Percentiles rank a stretch among this genome's conserved stretches.
These are phyloP conservation scores for Tenthredo notha DNA, from an alignment of 2,888 invertebrate genomes.

Conservation along the genomic window DNA sequence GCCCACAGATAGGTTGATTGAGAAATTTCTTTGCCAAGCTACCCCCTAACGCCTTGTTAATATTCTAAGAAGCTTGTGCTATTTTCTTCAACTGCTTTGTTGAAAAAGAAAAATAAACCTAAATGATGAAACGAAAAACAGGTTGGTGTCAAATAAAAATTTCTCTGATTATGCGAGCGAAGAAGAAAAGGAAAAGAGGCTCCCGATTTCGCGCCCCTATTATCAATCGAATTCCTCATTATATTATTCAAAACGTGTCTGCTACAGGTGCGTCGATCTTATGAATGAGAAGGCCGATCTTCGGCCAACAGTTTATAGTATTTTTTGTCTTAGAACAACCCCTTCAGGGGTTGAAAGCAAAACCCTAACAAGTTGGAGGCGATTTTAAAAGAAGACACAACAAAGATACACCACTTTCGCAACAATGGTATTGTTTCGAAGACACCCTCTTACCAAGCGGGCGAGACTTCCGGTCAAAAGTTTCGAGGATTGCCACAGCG, in stretches of 20 bases:
- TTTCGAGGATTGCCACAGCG: conserved; percentile 20
- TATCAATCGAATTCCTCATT: conserved; percentile 54
- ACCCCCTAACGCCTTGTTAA: background rate
- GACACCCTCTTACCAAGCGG: background rate
- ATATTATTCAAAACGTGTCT: conserved; percentile 10
- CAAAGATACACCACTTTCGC: conserved; percentile 48
- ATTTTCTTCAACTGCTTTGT: background rate
- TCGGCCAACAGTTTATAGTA: conserved; percentile 2
- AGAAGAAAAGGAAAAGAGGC: conserved; percentile 59
- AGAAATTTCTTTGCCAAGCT: background rate
- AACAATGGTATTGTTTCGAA: conserved; percentile 45
- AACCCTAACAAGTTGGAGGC: background rate
- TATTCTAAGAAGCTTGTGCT: background rate
- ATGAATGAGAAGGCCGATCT: conserved; percentile 1
- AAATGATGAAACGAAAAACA: background rate
- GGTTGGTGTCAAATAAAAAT: background rate
- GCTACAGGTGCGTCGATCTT: background rate
- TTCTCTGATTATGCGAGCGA: background rate
- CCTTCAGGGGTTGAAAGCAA: conserved; percentile 27
- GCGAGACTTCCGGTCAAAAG: conserved; percentile 39
- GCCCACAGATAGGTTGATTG: background rate
- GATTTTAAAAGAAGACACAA: background rate
- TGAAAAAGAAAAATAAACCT: background rate
- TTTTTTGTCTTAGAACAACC: conserved; percentile 37
- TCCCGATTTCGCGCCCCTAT: background rate